These are phyloP conservation scores for Heliconius congener DNA, from an alignment of 1,140 invertebrate species.

Conservation along the genomic window DNA sequence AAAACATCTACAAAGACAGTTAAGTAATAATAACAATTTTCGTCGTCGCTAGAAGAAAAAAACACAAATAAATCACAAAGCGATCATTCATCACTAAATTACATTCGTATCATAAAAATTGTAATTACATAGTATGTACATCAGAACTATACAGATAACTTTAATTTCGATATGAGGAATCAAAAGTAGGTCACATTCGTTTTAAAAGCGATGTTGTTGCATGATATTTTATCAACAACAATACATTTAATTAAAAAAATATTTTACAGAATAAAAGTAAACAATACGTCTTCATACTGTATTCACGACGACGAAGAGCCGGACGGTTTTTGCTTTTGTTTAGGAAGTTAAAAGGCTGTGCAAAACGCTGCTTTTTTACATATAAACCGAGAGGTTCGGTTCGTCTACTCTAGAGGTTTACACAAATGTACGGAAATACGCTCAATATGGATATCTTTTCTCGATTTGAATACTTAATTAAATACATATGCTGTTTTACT, in stretches of 20 bases:
- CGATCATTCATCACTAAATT: too few species aligned
- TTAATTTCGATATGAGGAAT: neutral
- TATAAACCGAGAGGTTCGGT: slow-evolving; percentile 4
- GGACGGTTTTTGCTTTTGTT: slow-evolving; percentile 10
- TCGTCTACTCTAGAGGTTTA: neutral
- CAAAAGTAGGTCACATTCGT: slow-evolving; percentile 3
- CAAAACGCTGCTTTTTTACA: neutral
- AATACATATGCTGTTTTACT: neutral
- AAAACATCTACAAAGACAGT: too few species aligned
- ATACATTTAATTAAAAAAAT: slow-evolving; percentile 11
- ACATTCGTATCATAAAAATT: too few species aligned
- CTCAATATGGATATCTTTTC: neutral
- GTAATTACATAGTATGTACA: too few species aligned
- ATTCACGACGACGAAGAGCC: slow-evolving; percentile 13
- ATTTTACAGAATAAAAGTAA: slow-evolving; percentile 10
- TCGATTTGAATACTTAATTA: neutral
- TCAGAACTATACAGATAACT: too few species aligned
- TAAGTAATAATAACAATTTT: too few species aligned
- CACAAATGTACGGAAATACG: neutral
- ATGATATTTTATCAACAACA: slow-evolving; percentile 1
- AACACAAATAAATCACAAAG: too few species aligned
- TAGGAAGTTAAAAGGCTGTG: slow-evolving; percentile 8
- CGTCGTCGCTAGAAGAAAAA: too few species aligned
- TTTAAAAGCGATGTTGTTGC: neutral
- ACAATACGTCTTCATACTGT: slow-evolving; percentile 9